Evolutionary conservation across 1,140 invertebrate species (phyloP), one percentile per base, ranked within the genome.

Genomic region (Hylaeus anthracinus): DNA sequence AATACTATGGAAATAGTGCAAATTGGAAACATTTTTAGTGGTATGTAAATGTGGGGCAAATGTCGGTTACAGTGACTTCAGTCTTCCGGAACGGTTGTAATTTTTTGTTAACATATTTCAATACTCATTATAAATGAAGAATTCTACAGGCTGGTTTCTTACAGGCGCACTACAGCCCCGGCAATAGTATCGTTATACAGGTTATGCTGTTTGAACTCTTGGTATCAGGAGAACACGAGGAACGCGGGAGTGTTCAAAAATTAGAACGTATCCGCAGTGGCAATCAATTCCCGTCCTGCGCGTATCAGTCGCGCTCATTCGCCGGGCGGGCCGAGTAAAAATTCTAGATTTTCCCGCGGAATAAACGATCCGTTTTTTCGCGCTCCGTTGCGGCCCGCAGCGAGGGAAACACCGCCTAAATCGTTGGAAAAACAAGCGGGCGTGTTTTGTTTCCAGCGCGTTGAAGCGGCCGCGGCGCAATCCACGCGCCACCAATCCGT

Each of bases 331-430:
- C 55, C n/a, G 64, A 37, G 66, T n/a, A 45, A 77, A 77, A 77
- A 77, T 77, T 70, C 66, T 53, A 48, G 26, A 60, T 77, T 77
- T 77, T 77, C 55, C 26, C 66, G 15, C 55, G 55, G 53, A 70
- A 77, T 70, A 77, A 77, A 77, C 74, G 66, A 53, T 10, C 55
- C 65, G 74, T 77, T 77, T 77, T 77, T 77, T 77, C 66, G 41
- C 66, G 74, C 43, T 77, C 55, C 14, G 66, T 8, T 77, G 43
- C 74, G 26, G 6, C 66, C 26, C 8, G 53, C 14, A 15, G 26
- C 74, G 9, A 43, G 8, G 26, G 41, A 45, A 76, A 76, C 55
- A 58, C 37, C 74, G 74, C 74, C 55, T 70, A 77, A 77, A 77
- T 77, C 66, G 65, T 77, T 77, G 60, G 66, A 77, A 77, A 77